These are phyloP conservation scores for Atopsyche davidsoni DNA, from an alignment of 1,140 invertebrate species.

Conservation along the genomic window DNA sequence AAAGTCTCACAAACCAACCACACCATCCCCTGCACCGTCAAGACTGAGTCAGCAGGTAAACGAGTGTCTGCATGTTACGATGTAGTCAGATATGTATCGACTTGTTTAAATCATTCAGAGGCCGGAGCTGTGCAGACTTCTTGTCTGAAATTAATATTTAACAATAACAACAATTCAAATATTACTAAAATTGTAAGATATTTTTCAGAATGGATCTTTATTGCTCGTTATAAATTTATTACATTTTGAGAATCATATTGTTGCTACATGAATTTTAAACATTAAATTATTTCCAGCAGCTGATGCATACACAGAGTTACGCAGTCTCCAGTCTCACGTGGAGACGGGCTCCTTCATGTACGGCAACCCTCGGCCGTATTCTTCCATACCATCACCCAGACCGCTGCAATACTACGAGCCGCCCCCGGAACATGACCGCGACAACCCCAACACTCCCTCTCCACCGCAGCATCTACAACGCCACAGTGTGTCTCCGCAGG, in stretches of 20 bases:
- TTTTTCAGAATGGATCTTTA: too few species aligned
- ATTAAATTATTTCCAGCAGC: constrained; percentile 13
- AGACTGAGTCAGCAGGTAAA: constrained; percentile 32
- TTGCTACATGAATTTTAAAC: not conserved
- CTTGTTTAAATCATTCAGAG: too few species aligned
- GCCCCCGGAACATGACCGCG: constrained; percentile 17
- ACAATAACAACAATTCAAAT: too few species aligned
- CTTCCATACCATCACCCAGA: not conserved
- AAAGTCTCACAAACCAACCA: too few species aligned
- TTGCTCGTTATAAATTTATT: too few species aligned
- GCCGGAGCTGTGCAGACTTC: too few species aligned
- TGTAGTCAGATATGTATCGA: too few species aligned
- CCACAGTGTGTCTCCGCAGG: constrained; percentile 23
- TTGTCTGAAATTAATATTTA: too few species aligned
- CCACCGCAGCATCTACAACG: constrained; percentile 13
- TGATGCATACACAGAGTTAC: constrained; percentile 17
- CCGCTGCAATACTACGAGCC: constrained; percentile 10
- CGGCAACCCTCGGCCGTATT: not conserved
- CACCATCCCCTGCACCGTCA: constrained; percentile 2
- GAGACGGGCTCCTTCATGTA: constrained; percentile 3
- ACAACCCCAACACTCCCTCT: constrained; percentile 18
- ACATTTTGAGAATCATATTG: not conserved
- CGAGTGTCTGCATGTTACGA: too few species aligned
- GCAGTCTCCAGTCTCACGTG: constrained; percentile 15
- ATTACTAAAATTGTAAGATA: too few species aligned